Evolutionary conservation across 1,140 invertebrate species (phyloP).

Genomic region (Bemisia tabaci): DNA sequence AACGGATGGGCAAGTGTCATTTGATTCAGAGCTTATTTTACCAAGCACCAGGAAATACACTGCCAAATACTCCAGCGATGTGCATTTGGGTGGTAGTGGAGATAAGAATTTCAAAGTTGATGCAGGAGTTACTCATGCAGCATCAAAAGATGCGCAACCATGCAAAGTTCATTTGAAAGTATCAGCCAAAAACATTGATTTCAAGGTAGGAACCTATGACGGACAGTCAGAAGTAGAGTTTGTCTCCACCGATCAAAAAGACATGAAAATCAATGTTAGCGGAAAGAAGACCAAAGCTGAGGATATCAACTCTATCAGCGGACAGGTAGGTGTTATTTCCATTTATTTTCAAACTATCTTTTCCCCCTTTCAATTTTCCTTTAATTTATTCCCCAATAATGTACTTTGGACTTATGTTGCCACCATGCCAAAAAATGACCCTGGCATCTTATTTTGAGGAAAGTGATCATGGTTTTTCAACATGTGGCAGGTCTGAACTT

Average conservation of each 20-base stretch:
- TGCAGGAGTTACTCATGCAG: not conserved
- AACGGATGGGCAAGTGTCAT: slow-evolving; percentile 2
- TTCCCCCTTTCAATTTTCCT: no score
- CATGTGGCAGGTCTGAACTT: no score
- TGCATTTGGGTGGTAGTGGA: not conserved
- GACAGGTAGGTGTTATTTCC: not conserved
- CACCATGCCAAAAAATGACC: no score
- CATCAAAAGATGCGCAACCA: slow-evolving; percentile 8
- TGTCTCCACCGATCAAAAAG: slow-evolving; percentile 13
- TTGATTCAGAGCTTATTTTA: slow-evolving; percentile 10
- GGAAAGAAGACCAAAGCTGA: not conserved
- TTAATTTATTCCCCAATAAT: no score
- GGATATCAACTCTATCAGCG: not conserved
- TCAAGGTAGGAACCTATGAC: slow-evolving; percentile 14
- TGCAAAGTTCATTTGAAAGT: slow-evolving; percentile 13
- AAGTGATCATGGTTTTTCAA: no score
- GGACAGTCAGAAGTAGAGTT: slow-evolving; percentile 15
- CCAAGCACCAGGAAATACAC: slow-evolving; percentile 9
- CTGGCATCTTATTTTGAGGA: no score
- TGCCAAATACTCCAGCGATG: slow-evolving; percentile 2
- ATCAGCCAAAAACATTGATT: slow-evolving; percentile 18
- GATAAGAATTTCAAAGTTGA: slow-evolving; percentile 4
- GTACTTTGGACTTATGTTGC: no score
- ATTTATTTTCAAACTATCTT: not conserved
- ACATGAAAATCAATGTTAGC: slow-evolving; percentile 5